A percentile compares a stretch with the other conserved stretches of the same genome.
Conservation (phyloP, 2,888 invertebrate genomes). For the Cecidostiba fungosa region DNA sequence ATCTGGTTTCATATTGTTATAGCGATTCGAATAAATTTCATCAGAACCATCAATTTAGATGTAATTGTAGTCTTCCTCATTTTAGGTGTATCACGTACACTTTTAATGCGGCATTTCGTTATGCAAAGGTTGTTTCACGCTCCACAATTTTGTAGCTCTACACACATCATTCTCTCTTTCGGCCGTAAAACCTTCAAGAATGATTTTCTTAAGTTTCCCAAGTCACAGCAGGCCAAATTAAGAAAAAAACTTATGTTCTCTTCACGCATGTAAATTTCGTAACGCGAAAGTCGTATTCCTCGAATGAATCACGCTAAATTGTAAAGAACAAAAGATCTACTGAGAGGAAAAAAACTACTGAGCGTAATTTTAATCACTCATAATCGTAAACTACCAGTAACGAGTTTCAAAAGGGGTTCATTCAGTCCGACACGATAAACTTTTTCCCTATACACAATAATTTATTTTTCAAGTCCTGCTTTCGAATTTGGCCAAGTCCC, state of each 20-base stretch:
- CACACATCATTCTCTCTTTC: neutral
- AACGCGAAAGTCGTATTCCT: neutral
- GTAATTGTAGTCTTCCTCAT: slow-evolving; percentile 1
- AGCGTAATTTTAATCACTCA: slow-evolving; percentile 6
- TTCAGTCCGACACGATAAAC: neutral
- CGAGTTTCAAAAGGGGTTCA: neutral
- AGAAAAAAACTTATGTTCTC: slow-evolving; percentile 14
- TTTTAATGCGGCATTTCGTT: neutral
- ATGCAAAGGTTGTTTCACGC: slow-evolving; percentile 20
- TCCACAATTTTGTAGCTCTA: slow-evolving; percentile 11
- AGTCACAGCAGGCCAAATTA: neutral
- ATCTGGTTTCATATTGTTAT: neutral
- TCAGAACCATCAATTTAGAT: neutral
- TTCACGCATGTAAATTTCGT: neutral
- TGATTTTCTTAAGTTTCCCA: slow-evolving; percentile 10
- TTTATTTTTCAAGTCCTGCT: neutral
- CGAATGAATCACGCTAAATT: slow-evolving; percentile 21
- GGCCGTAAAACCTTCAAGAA: neutral
- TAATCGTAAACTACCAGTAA: slow-evolving; percentile 3
- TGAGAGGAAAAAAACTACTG: neutral
- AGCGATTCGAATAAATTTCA: neutral
- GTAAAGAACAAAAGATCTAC: no score
- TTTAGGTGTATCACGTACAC: slow-evolving; percentile 5
- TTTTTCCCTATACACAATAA: neutral
- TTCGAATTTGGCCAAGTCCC: neutral